A percentile compares a stretch with the other conserved stretches of the same genome.
phyloP scores from a whole-genome alignment of 2,797 vertebrate genomes.

The Acropternis orthonyx region DNA sequence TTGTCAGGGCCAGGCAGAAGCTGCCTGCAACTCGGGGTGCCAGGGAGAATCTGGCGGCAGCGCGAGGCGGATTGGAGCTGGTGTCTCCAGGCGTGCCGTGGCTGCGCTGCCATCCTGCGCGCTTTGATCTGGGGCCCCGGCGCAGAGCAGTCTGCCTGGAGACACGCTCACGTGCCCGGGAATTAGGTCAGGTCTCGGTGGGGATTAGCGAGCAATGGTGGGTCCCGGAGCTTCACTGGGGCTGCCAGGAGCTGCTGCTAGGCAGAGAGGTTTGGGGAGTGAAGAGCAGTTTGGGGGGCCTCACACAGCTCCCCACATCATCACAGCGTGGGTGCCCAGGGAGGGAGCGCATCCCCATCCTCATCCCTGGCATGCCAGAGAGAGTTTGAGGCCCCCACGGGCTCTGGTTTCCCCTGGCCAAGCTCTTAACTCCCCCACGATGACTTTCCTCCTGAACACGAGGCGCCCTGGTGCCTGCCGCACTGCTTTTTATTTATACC shows the following conservation, averaged over 20 bases:
- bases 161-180: conserved; percentile 45
- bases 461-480: conserved; percentile 6
- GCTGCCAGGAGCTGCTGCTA: conserved; percentile 30
- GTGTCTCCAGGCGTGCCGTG: conserved; percentile 32
- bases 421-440: neutral
- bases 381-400: neutral
- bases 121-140: neutral
- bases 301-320: accelerated
- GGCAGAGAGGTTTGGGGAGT: conserved; percentile 25
- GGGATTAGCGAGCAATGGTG: conserved; percentile 45
- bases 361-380: neutral
- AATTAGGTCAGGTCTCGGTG: conserved; percentile 69
- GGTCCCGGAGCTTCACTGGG: neutral
- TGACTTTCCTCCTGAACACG: neutral
- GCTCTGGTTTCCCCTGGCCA: neutral
- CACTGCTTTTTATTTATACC: conserved; percentile 66
- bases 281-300: neutral
- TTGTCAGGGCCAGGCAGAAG: neutral
- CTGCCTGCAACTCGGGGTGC: neutral
- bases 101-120: neutral
- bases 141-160: conserved; percentile 54
- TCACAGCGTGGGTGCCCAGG: accelerated
- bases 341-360: neutral
- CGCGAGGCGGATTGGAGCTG: conserved; percentile 23
- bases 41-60: neutral